phyloP scores from a whole-genome alignment of 2,113 vertebrate genomes.

The Cyprinodon tularosa region DNA sequence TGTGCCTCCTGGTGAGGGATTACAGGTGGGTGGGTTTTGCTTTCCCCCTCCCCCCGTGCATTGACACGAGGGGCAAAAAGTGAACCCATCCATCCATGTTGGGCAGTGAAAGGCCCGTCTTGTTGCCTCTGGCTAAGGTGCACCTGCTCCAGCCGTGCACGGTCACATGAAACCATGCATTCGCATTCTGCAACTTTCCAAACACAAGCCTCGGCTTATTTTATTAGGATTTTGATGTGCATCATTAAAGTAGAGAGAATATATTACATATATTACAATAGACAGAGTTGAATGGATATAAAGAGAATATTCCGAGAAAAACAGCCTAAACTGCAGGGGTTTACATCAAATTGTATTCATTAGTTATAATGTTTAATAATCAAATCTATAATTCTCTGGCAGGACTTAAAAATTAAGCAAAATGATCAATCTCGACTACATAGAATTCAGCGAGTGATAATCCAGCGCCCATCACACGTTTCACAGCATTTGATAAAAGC shows the following conservation, averaged over 20 bases:
- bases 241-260: no score
- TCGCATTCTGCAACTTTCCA: slow-evolving; percentile 2
- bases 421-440: no score
- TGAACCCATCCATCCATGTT: slow-evolving; percentile 54
- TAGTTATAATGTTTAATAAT: background rate
- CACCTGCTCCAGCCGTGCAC: slow-evolving; percentile 66
- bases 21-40: slow-evolving; percentile 16
- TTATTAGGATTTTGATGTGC: no score
- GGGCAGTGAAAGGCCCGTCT: slow-evolving; percentile 59
- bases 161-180: slow-evolving; percentile 16
- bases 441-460: no score
- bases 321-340: background rate
- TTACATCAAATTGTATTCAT: background rate
- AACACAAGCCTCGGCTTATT: no score
- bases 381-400: background rate
- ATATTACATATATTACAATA: no score
- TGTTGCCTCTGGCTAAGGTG: slow-evolving; percentile 53
- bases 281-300: background rate
- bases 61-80: slow-evolving; percentile 36
- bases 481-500: background rate
- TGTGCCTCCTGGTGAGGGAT: background rate
- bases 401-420: background rate
- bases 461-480: background rate
- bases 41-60: slow-evolving; percentile 47
- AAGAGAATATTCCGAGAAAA: background rate